Conservation (phyloP, 2,113 vertebrate genomes). For the Erpornis zantholeuca region DNA sequence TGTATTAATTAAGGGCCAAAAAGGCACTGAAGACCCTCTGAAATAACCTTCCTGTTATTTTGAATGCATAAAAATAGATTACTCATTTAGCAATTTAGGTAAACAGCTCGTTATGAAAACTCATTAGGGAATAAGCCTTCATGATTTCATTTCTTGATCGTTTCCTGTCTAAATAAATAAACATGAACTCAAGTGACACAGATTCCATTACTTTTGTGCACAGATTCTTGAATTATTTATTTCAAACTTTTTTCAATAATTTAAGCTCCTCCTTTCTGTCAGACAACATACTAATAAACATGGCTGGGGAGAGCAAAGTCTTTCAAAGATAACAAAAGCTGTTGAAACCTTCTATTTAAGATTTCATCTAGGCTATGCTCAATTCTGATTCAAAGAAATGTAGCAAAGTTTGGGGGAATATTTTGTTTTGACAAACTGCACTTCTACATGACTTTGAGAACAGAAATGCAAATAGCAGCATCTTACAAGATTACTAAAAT, state of each 20-base stretch:
- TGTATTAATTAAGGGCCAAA: background rate
- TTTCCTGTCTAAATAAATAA: slow-evolving; percentile 63
- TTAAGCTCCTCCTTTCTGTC: background rate
- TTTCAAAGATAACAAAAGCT: background rate
- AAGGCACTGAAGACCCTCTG: slow-evolving; percentile 5
- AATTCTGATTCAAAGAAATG: background rate
- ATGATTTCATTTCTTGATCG: slow-evolving; percentile 59
- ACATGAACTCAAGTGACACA: slow-evolving; percentile 56
- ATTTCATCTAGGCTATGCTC: background rate
- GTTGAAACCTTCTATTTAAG: background rate
- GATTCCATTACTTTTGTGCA: background rate
- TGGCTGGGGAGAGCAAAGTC: background rate
- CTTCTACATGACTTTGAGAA: background rate
- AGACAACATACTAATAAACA: background rate
- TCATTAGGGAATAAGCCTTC: slow-evolving; percentile 43
- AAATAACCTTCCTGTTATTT: slow-evolving; percentile 42
- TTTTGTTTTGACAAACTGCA: background rate
- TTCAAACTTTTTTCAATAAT: background rate
- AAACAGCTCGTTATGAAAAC: slow-evolving; percentile 48
- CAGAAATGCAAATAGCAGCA: background rate
- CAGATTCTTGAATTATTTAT: slow-evolving; percentile 11
- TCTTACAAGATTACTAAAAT: background rate
- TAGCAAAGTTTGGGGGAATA: background rate
- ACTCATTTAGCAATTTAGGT: slow-evolving; percentile 46
- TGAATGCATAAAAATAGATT: slow-evolving; percentile 38